A percentile compares a stretch with the other conserved stretches of the same genome.
Conservation (phyloP, 2,797 vertebrate species). For the Enteromius viviparus region DNA sequence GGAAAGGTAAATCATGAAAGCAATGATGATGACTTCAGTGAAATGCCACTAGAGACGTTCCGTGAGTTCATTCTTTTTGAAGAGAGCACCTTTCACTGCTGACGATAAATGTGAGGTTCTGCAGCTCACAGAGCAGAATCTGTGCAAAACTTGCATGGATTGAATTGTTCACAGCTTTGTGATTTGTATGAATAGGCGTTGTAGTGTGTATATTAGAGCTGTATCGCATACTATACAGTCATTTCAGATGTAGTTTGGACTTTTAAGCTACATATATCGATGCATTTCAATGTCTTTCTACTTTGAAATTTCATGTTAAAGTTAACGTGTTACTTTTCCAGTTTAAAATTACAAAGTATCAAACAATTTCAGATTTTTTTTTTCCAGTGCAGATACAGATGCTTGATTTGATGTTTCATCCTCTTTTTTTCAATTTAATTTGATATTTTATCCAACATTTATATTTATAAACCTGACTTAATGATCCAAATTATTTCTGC, state of each 20-base stretch:
- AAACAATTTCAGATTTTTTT: too few species aligned
- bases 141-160: conserved; percentile 11
- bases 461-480: neutral
- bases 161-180: conserved; percentile 8
- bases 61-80: conserved; percentile 35
- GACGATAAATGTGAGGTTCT: conserved; percentile 17
- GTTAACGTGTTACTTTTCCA: too few species aligned
- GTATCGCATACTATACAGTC: neutral
- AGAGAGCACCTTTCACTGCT: conserved; percentile 18
- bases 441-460: neutral
- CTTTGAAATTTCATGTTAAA: too few species aligned
- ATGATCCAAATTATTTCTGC: neutral
- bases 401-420: neutral
- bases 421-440: too few species aligned
- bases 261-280: too few species aligned
- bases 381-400: neutral
- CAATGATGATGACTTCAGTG: conserved; percentile 48
- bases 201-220: neutral
- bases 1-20: conserved; percentile 53
- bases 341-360: too few species aligned
- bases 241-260: neutral
- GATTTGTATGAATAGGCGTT: neutral
- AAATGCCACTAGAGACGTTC: conserved; percentile 43
- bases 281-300: too few species aligned
- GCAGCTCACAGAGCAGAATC: neutral